Evolutionary conservation across 1,140 invertebrate species (phyloP).

Genomic region (Philaenus spumarius): DNA sequence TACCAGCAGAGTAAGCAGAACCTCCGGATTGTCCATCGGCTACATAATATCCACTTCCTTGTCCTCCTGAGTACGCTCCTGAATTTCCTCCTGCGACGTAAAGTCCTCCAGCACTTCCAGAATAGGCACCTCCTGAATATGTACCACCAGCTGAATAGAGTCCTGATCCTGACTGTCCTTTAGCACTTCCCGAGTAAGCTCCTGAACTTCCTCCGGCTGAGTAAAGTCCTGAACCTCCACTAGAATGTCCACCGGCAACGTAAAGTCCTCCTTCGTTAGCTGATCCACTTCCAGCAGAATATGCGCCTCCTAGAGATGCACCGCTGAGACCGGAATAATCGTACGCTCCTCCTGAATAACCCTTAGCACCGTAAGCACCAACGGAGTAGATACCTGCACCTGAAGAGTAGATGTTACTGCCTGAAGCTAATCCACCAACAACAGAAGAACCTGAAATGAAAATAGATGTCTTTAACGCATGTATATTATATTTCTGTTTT

Average conservation of each 20-base stretch:
- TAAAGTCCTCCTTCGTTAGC: neutral
- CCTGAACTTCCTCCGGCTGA: constrained; percentile 9
- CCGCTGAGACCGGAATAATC: neutral
- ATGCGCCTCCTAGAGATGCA: constrained; percentile 28
- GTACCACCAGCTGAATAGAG: constrained; percentile 5
- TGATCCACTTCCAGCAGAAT: constrained; percentile 28
- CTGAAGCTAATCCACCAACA: constrained; percentile 2
- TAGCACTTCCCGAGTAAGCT: constrained; percentile 12
- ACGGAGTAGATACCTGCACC: neutral
- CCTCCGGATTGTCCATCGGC: constrained; percentile 4
- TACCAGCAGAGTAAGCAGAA: constrained; percentile 5
- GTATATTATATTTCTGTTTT: too few species aligned
- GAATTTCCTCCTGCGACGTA: constrained; percentile 17
- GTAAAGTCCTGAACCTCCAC: constrained; percentile 9
- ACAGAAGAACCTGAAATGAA: too few species aligned
- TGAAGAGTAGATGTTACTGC: neutral
- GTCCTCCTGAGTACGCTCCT: neutral
- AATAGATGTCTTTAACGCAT: too few species aligned
- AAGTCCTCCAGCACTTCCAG: constrained; percentile 14
- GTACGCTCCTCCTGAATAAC: neutral
- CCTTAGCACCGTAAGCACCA: neutral
- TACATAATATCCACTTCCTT: neutral
- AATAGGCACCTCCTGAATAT: constrained; percentile 17
- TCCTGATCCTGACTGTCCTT: neutral
- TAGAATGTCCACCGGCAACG: constrained; percentile 6